Percentiles rank a stretch among this genome's conserved stretches.
Evolutionary conservation across 2,113 vertebrate genomes (phyloP).

Genomic region (Petrocephalus microphthalmus): DNA sequence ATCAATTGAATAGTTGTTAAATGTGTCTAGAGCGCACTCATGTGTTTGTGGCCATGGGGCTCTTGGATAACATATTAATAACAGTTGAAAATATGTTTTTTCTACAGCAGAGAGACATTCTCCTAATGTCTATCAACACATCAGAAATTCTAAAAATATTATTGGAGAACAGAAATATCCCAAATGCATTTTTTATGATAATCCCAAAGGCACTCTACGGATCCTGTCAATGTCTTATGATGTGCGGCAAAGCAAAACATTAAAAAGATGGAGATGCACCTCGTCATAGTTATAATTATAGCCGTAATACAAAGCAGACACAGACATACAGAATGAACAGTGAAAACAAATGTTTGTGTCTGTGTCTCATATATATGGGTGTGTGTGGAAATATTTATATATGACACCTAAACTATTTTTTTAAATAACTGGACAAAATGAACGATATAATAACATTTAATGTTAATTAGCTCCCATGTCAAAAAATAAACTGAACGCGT

Average conservation of each 20-base stretch:
- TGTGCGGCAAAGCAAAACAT: not conserved
- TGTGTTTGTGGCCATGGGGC: not conserved
- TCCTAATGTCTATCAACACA: not conserved
- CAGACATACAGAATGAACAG: not conserved
- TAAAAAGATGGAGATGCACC: not conserved
- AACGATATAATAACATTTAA: not conserved
- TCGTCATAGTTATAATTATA: not conserved
- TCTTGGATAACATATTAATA: not conserved
- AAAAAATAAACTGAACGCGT: not conserved
- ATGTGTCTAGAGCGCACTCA: not conserved
- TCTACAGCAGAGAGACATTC: not conserved
- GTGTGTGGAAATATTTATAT: not conserved
- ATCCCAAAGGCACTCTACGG: not conserved
- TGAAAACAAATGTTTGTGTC: not conserved
- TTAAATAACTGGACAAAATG: not conserved
- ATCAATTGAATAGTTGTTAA: not conserved
- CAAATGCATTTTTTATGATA: not conserved
- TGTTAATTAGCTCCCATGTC: not conserved
- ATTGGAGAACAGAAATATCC: not conserved
- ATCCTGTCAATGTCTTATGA: not conserved
- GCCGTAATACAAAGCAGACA: not conserved
- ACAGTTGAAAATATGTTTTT: not conserved
- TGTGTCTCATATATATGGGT: not conserved
- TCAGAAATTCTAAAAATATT: slow-evolving; percentile 5
- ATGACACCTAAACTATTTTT: too few species aligned